Conservation (phyloP, 2,888 invertebrate species). For the Netelia inedita region DNA sequence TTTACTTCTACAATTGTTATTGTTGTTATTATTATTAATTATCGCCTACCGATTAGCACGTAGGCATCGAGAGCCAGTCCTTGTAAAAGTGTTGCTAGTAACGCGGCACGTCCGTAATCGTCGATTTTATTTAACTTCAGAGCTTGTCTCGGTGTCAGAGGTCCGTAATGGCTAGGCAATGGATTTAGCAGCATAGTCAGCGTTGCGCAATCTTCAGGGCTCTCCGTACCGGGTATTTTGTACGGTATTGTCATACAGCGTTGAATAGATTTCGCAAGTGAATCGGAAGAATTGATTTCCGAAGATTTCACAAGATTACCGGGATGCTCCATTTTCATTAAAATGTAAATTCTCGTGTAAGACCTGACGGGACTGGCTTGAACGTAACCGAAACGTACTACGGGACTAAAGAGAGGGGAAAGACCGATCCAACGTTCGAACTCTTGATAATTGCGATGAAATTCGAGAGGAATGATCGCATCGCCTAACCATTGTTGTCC, state of each 20-base stretch:
- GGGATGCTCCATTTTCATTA: conserved; percentile 81
- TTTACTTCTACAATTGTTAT: neutral
- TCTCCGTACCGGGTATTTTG: conserved; percentile 78
- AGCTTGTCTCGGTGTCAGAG: conserved; percentile 81
- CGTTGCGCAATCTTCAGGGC: conserved; percentile 78
- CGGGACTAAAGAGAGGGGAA: conserved; percentile 80
- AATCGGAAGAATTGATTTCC: conserved; percentile 72
- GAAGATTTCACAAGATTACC: conserved; percentile 74
- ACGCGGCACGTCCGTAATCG: conserved; percentile 82
- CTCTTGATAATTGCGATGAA: conserved; percentile 80
- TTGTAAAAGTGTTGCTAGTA: conserved; percentile 79
- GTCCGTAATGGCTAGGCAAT: conserved; percentile 81
- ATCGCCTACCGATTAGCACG: conserved; percentile 79
- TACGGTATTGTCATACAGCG: conserved; percentile 80
- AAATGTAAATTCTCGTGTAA: conserved; percentile 81
- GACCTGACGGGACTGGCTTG: conserved; percentile 78
- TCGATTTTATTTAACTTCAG: conserved; percentile 82
- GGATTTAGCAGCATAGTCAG: conserved; percentile 79
- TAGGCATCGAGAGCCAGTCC: conserved; percentile 80
- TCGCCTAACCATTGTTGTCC: conserved; percentile 84
- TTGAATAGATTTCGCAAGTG: conserved; percentile 80
- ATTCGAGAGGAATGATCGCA: conserved; percentile 80
- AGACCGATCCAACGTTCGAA: conserved; percentile 82
- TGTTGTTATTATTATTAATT: neutral
- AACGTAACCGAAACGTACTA: conserved; percentile 81